A percentile compares a stretch with the other conserved stretches of the same genome.
Evolutionary conservation across 2,797 vertebrate species (phyloP).

Genomic region (Chrysocyon brachyurus): DNA sequence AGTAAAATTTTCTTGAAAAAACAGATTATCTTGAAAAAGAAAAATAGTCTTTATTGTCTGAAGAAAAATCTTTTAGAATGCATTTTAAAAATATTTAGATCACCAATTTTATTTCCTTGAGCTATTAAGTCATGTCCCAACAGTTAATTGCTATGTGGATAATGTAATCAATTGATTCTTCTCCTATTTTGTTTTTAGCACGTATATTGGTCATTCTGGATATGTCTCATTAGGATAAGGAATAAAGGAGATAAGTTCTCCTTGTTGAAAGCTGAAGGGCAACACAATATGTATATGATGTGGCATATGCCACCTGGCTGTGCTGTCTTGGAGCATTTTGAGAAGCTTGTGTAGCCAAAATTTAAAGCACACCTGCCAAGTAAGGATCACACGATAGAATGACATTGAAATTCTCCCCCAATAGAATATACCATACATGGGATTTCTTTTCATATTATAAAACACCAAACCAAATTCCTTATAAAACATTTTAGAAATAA

Average conservation of each 20-base stretch:
- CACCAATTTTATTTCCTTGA: not conserved
- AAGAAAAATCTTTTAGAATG: not conserved
- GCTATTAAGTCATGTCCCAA: not conserved
- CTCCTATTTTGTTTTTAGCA: not conserved
- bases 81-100: not conserved
- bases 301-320: constrained; percentile 20
- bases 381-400: not conserved
- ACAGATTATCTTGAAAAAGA: not conserved
- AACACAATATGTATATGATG: not conserved
- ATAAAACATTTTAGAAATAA: not conserved
- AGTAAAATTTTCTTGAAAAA: not conserved
- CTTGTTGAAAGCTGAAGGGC: constrained; percentile 22
- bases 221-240: not conserved
- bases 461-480: not conserved
- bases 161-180: not conserved
- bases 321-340: not conserved
- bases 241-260: not conserved
- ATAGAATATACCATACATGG: not conserved
- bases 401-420: not conserved
- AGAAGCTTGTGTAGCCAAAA: not conserved
- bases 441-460: not conserved
- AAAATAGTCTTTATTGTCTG: not conserved
- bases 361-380: not conserved
- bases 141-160: not conserved
- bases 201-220: not conserved